Percentiles rank a stretch among this genome's conserved stretches.
Evolutionary conservation across 2,113 vertebrate genomes (phyloP).

Genomic region (Cyanoramphus novaezelandiae): DNA sequence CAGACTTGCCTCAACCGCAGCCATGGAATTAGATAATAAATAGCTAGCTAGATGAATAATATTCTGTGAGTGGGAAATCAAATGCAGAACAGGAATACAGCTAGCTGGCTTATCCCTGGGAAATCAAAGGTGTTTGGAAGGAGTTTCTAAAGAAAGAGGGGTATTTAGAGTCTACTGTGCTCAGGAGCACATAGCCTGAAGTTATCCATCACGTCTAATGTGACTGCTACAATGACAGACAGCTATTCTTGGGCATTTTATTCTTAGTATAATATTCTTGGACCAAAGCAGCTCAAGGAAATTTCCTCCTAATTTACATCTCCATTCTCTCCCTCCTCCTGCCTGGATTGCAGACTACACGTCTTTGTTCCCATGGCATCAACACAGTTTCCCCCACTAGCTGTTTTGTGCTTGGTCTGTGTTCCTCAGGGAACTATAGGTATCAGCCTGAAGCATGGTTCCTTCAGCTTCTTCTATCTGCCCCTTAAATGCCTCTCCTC

Average conservation of each 20-base stretch:
- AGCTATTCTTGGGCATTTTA: slow-evolving; percentile 17
- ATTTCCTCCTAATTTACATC: neutral
- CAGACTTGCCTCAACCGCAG: slow-evolving; percentile 9
- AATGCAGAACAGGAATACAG: neutral
- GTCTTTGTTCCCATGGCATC: neutral
- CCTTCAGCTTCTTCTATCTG: neutral
- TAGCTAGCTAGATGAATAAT: slow-evolving; percentile 5
- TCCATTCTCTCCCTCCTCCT: neutral
- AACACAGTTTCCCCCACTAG: neutral
- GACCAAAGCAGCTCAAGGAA: slow-evolving; percentile 18
- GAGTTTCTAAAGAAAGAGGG: neutral
- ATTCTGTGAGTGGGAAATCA: slow-evolving; percentile 23
- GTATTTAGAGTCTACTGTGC: neutral
- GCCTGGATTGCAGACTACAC: neutral
- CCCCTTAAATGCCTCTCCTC: neutral
- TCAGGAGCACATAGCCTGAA: neutral
- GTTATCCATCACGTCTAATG: slow-evolving; percentile 9
- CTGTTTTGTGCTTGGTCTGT: neutral
- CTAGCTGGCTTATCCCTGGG: neutral
- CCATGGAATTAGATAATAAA: slow-evolving; percentile 32
- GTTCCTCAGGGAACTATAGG: neutral
- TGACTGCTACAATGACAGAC: neutral
- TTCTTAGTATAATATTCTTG: neutral
- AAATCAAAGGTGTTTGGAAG: slow-evolving; percentile 36
- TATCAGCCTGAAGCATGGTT: neutral